Percentiles rank a stretch among this genome's conserved stretches.
phyloP scores from a whole-genome alignment of 2,888 invertebrate species.

The Agelastica alni region DNA sequence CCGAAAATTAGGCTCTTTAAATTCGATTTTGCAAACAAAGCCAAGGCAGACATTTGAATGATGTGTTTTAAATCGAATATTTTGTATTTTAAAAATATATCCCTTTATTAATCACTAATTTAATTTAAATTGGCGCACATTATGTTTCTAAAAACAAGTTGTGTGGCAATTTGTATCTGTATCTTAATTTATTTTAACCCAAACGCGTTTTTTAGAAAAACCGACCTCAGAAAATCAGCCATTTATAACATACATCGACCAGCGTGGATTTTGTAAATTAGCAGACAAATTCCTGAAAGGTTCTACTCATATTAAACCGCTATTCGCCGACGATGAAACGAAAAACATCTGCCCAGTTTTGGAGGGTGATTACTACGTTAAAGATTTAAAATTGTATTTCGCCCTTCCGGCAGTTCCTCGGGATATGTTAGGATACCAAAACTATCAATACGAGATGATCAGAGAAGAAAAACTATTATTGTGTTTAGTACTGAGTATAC shows the following conservation, averaged over 20 bases:
- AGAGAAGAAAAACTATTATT: constrained; percentile 10
- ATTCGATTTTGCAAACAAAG: too few relatives aligned
- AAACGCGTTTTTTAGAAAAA: constrained; percentile 18
- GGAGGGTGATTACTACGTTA: constrained; percentile 15
- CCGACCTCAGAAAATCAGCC: neutral
- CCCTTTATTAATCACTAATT: too few relatives aligned
- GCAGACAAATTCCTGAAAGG: constrained; percentile 16
- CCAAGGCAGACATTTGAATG: too few relatives aligned
- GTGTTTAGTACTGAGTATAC: constrained; percentile 9
- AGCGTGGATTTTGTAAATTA: constrained; percentile 18
- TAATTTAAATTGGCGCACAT: too few relatives aligned
- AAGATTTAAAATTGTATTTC: constrained; percentile 9
- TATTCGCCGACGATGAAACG: neutral
- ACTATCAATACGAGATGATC: constrained; percentile 17
- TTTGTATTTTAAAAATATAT: too few relatives aligned
- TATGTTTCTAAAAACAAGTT: too few relatives aligned
- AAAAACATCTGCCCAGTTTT: constrained; percentile 17
- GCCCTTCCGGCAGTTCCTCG: constrained; percentile 3
- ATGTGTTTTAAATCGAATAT: too few relatives aligned
- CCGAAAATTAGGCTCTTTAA: too few relatives aligned
- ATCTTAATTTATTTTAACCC: too few relatives aligned
- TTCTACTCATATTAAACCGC: neutral
- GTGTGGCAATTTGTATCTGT: too few relatives aligned
- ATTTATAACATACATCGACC: constrained; percentile 7
- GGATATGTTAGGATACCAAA: constrained; percentile 12